phyloP scores from a whole-genome alignment of 1,140 invertebrate species.

The Bombus consobrinus region DNA sequence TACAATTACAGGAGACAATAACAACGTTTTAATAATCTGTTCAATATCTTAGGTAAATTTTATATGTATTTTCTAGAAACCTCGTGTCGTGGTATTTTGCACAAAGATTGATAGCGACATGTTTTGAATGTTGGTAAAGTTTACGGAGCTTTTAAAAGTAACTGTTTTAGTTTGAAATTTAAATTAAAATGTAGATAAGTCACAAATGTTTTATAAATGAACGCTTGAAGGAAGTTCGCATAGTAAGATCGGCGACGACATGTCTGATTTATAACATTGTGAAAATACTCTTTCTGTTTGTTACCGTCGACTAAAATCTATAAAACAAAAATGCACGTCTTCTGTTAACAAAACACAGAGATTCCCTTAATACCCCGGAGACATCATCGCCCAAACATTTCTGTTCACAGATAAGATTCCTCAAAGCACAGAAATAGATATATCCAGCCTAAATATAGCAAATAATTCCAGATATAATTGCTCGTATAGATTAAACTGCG shows the following conservation, averaged over 20 bases:
- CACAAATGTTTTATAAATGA: slow-evolving; percentile 13
- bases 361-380: too few species aligned
- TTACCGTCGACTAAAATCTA: background rate
- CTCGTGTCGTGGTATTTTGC: background rate
- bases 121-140: background rate
- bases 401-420: too few species aligned
- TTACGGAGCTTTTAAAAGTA: background rate
- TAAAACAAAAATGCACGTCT: too few species aligned
- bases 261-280: background rate
- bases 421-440: too few species aligned
- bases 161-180: slow-evolving; percentile 7
- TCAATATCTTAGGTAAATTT: too few species aligned
- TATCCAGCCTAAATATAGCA: too few species aligned
- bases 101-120: background rate
- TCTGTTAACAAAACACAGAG: too few species aligned
- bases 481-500: too few species aligned
- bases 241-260: background rate
- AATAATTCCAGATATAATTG: too few species aligned
- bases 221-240: background rate
- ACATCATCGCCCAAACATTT: too few species aligned
- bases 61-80: background rate
- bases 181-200: background rate
- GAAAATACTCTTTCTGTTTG: background rate
- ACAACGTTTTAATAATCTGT: too few species aligned
- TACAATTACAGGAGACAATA: too few species aligned